Percentiles rank a stretch among this genome's conserved stretches.
Evolutionary conservation across 2,888 invertebrate species (phyloP).

Genomic region (Acanthococcus lagerstroemiae): DNA sequence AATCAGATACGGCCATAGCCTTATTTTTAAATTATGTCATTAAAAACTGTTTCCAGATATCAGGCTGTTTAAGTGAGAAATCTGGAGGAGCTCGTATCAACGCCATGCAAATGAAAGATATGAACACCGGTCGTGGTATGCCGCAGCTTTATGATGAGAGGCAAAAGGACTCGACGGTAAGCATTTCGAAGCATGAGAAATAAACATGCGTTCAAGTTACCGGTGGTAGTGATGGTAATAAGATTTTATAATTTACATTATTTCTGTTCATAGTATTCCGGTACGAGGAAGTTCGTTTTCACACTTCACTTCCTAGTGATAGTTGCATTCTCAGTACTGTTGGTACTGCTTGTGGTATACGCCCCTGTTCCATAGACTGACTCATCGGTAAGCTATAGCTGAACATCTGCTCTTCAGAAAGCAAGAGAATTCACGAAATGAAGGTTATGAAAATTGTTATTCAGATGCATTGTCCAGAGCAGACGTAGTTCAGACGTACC

Average conservation of each 20-base stretch:
- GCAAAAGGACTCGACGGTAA: slow-evolving; percentile 68
- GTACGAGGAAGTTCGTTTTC: slow-evolving; percentile 64
- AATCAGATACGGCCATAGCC: neutral
- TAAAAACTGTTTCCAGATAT: slow-evolving; percentile 60
- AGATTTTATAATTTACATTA: too few species aligned
- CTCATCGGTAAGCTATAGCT: too few species aligned
- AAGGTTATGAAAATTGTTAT: too few species aligned
- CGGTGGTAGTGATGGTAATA: too few species aligned
- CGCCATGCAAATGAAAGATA: slow-evolving; percentile 77
- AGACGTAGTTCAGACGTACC: too few species aligned
- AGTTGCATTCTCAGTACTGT: slow-evolving; percentile 55
- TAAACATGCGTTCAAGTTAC: too few species aligned
- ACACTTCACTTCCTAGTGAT: slow-evolving; percentile 67
- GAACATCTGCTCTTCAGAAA: too few species aligned
- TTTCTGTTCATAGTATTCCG: slow-evolving; percentile 55
- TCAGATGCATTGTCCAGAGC: too few species aligned
- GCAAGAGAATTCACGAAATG: too few species aligned
- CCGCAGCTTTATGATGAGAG: slow-evolving; percentile 58
- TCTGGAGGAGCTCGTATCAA: slow-evolving; percentile 62
- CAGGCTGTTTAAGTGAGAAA: slow-evolving; percentile 65
- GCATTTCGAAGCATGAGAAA: too few species aligned
- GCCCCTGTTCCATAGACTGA: too few species aligned
- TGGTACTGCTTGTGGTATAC: slow-evolving; percentile 63
- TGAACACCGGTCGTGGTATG: slow-evolving; percentile 51
- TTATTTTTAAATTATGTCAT: neutral